Evolutionary conservation across 2,888 invertebrate genomes (phyloP), one percentile per base, ranked within the genome.

Genomic region (Pterostichus niger): DNA sequence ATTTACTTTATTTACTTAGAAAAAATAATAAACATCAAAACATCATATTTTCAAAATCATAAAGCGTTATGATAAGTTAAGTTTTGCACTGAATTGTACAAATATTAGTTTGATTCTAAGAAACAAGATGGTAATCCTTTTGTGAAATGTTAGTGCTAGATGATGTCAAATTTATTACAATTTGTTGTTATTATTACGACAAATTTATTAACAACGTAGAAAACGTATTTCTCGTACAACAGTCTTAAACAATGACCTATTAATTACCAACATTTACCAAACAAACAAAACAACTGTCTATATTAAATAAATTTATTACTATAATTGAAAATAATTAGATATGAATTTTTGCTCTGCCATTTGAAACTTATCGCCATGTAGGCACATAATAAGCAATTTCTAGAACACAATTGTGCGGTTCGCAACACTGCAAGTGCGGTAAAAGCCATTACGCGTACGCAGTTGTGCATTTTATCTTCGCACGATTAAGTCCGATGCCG

Each of bases 321-420:
- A 56, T 71, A 71, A 71, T 49, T 40, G 56, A 71, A 81, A 81
- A 81, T 81, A 81, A 81, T 81, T 81, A 81, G 49, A 68, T 80
- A 80, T 49, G 64, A 31, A 81, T 54, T 81, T 71, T 81, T 81
- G 15, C 10, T 71, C 15, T 15, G 6, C 6, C 13, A 31, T 40
- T 13, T 35, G 52, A 17, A 54, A 71, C 71, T 80, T 46, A 79
- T 46, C 49, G 44, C 15, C 54, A 46, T 68, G 80, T 80, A 52
- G 68, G 78, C 61, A 52, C 49, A 80, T 80, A 80, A 80, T 81
- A 81, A 81, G 56, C 71, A 81, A 71, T 81, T 54, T 71, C 80
- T 80, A 71, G 35, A 68, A 54, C 71, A 68, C 54, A 81, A 81
- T 59, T 81, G 75, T 52, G 75, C 24, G 31, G 9, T 17, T 17